A percentile compares a stretch with the other conserved stretches of the same genome.
Conservation (phyloP, 1,140 invertebrate genomes). For the Drosophila kanapiae region DNA sequence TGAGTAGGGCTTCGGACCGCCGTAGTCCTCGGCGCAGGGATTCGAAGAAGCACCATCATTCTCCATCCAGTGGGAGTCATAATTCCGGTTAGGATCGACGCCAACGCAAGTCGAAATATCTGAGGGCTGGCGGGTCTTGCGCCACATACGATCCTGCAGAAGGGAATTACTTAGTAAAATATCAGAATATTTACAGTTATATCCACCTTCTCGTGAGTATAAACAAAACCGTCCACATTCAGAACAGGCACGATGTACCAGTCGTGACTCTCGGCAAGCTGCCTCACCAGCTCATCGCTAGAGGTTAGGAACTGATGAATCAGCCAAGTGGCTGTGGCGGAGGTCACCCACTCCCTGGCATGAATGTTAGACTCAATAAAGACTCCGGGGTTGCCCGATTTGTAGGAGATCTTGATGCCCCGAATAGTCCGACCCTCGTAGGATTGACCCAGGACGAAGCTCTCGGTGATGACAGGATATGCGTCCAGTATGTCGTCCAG, state of each 20-base stretch:
- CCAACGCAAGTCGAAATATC: constrained; percentile 86
- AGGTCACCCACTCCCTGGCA: constrained; percentile 87
- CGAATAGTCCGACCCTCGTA: constrained; percentile 88
- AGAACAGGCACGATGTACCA: constrained; percentile 90
- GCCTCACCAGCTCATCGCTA: constrained; percentile 63
- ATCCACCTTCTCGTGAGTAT: constrained; percentile 85
- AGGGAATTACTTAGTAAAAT: not conserved
- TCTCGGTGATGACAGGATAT: constrained; percentile 66
- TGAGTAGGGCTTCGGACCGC: constrained; percentile 90
- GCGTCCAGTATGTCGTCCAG: constrained; percentile 79
- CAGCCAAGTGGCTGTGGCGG: constrained; percentile 87
- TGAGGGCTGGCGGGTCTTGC: constrained; percentile 85
- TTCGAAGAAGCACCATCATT: constrained; percentile 67
- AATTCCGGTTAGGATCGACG: constrained; percentile 90
- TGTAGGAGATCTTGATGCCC: constrained; percentile 87
- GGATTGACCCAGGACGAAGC: constrained; percentile 80
- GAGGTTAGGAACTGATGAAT: constrained; percentile 86
- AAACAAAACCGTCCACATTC: constrained; percentile 92
- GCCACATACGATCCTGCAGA: constrained; percentile 86
- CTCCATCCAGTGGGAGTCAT: constrained; percentile 88
- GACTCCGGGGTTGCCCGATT: constrained; percentile 86
- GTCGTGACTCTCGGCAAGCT: constrained; percentile 86
- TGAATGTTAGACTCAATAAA: constrained; percentile 87
- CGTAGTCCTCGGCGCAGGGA: constrained; percentile 89
- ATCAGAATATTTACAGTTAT: not conserved